phyloP scores from a whole-genome alignment of 2,888 invertebrate species.

The Podotricha telesiphe region DNA sequence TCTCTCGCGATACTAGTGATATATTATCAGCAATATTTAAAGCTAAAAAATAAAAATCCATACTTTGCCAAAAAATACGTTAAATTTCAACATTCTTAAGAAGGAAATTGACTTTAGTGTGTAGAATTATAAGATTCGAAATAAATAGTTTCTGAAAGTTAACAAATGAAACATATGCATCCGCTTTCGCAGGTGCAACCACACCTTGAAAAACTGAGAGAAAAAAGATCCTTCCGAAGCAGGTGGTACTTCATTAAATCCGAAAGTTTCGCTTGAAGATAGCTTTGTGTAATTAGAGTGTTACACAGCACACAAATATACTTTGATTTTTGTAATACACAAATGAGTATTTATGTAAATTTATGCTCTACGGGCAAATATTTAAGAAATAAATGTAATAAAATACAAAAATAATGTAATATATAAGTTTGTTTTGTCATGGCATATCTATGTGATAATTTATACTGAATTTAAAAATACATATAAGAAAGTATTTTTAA shows the following conservation, averaged over 20 bases:
- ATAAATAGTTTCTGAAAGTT: conserved; percentile 1
- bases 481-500: conserved; percentile 10
- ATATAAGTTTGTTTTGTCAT: not conserved
- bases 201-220: conserved; percentile 44
- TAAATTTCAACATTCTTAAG: not conserved
- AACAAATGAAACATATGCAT: conserved; percentile 38
- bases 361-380: too few species aligned
- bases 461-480: not conserved
- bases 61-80: conserved; percentile 15
- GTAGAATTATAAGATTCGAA: conserved; percentile 11
- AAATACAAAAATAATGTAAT: too few species aligned
- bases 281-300: conserved; percentile 1
- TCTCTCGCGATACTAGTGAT: not conserved
- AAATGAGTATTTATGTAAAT: too few species aligned
- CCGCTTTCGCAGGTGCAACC: conserved; percentile 42
- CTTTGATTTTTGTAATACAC: not conserved
- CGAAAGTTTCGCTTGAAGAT: conserved; percentile 16
- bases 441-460: not conserved
- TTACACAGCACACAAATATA: not conserved
- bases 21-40: not conserved
- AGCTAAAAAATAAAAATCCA: not conserved
- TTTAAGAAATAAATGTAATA: too few species aligned
- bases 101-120: conserved; percentile 28
- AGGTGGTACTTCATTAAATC: conserved; percentile 46
- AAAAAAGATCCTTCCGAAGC: conserved; percentile 45